These are phyloP conservation scores for Crioceris asparagi DNA, from an alignment of 2,888 invertebrate species.

Conservation along the genomic window DNA sequence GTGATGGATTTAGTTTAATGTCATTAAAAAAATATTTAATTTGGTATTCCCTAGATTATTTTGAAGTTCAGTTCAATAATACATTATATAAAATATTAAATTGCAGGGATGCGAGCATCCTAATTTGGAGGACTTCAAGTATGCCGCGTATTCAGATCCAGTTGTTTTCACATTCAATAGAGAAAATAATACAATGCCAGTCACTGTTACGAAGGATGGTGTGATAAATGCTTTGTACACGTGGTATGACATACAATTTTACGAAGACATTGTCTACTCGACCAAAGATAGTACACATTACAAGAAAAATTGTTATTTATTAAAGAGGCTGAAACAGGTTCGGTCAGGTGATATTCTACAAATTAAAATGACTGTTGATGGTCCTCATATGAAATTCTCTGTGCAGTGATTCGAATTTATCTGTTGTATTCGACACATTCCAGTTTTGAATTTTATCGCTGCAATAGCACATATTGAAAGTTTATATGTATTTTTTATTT, in stretches of 20 bases:
- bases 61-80: too few relatives aligned
- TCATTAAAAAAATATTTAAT: too few relatives aligned
- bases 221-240: slow-evolving; percentile 43
- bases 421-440: too few relatives aligned
- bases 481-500: too few relatives aligned
- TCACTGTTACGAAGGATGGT: slow-evolving; percentile 34
- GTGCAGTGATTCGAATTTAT: too few relatives aligned
- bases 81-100: background rate
- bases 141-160: slow-evolving; percentile 36
- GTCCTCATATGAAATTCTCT: too few relatives aligned
- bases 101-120: slow-evolving; percentile 42
- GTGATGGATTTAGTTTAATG: too few relatives aligned
- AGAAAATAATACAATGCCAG: slow-evolving; percentile 14
- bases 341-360: slow-evolving; percentile 30
- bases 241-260: slow-evolving; percentile 44
- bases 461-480: too few relatives aligned
- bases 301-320: slow-evolving; percentile 42
- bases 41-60: too few relatives aligned
- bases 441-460: too few relatives aligned
- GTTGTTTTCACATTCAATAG: slow-evolving; percentile 20
- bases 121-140: slow-evolving; percentile 40
- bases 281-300: slow-evolving; percentile 38
- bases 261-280: slow-evolving; percentile 35
- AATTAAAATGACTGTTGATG: slow-evolving; percentile 18
- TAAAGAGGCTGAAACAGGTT: slow-evolving; percentile 33